Conservation (phyloP, 1,140 invertebrate species). For the Micrasema minimum region DNA sequence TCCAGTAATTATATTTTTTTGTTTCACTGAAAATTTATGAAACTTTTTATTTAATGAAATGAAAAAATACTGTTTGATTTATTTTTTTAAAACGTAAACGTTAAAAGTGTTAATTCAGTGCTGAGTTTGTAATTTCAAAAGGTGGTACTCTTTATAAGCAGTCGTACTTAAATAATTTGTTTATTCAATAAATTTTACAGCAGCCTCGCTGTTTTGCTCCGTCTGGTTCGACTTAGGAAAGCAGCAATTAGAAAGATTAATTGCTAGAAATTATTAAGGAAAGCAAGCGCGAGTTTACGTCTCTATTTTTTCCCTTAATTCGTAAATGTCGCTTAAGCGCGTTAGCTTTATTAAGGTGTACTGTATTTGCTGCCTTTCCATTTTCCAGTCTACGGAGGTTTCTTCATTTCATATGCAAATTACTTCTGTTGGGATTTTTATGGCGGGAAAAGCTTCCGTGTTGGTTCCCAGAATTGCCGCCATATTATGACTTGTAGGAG, state of each 20-base stretch:
- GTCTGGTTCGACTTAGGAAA: conserved; percentile 7
- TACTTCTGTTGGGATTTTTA: conserved; percentile 39
- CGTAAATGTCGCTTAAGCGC: conserved; percentile 40
- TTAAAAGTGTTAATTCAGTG: too few relatives aligned
- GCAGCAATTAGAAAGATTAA: conserved; percentile 35
- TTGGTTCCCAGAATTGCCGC: neutral
- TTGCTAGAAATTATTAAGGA: conserved; percentile 34
- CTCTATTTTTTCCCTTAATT: conserved; percentile 40
- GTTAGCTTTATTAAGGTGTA: conserved; percentile 50
- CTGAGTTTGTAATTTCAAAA: too few relatives aligned
- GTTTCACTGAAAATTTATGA: too few relatives aligned
- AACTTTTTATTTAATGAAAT: too few relatives aligned
- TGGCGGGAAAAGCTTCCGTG: conserved; percentile 18
- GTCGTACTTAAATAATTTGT: conserved; percentile 8
- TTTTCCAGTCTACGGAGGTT: conserved; percentile 49
- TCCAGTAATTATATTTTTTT: too few relatives aligned
- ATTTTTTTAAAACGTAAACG: too few relatives aligned
- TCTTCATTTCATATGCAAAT: conserved; percentile 53
- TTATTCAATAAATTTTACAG: conserved; percentile 5
- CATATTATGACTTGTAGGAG: neutral
- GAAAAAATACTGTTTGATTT: too few relatives aligned
- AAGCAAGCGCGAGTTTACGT: conserved; percentile 32
- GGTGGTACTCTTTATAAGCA: neutral
- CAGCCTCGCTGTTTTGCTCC: neutral
- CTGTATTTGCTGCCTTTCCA: conserved; percentile 45